Base-by-base conservation (phyloP, 2,797 vertebrate genomes). In the Betta splendens region DNA sequence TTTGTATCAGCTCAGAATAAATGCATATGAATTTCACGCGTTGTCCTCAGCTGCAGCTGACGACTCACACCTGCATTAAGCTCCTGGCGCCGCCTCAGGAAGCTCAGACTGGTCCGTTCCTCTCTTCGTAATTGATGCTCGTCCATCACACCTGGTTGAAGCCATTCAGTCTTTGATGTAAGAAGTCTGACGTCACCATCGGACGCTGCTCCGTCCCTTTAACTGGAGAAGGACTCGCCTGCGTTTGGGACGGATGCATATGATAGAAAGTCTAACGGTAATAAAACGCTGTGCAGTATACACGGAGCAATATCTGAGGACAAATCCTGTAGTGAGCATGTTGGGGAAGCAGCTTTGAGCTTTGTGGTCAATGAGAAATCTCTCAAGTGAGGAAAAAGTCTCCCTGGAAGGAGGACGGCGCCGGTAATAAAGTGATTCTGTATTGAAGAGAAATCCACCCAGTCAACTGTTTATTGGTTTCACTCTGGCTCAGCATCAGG, bases 351-450 rank as follows among this genome's bases (percentile, higher is more conserved):
- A 43, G 21, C 5, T 20, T n/a, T 11, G 61, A 63, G 68, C 54
- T 26, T 22, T 3, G 52, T 7, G 58, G 44, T 62, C 40, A 7
- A 45, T 17, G 45, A 64, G 33, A 78, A 69, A 53, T 75, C 74
- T 72, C 57, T 58, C 10, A 32, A 72, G 51, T 37, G 50, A n/a
- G 65, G 68, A 43, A 49, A 49, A 39, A 20, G 52, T 77, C 69
- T 74, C 53, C 0, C 1, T 44, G 45, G 73, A 75, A 68, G 71
- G 9, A 50, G 44, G 64, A 57, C 11, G 63, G 54, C 63, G n/a
- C 47, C 63, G 54, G 76, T 75, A 83, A 86, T 83, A 81, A 83
- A 83, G 80, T 46, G 76, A 48, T 69, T 71, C 50, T 11, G 72
- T 65, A 64, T 73, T 49, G 35, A 40, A 31, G 74, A 69, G 50